Conservation (phyloP, 2,888 invertebrate genomes). For the Hypsopygia costalis region DNA sequence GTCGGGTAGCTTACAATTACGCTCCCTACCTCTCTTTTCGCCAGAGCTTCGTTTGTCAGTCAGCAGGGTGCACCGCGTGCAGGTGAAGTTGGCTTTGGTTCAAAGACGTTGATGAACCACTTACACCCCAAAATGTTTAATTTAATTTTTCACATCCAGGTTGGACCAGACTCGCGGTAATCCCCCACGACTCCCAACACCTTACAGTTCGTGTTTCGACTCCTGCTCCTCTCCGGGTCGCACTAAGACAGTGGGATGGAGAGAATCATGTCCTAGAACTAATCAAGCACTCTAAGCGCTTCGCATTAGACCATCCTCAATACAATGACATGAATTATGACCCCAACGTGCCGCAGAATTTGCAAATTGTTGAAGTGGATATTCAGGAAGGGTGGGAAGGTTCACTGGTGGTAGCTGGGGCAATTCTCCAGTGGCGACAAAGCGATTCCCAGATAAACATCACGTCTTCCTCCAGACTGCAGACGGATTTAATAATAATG, state of each 20-base stretch:
- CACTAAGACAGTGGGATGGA: conserved; percentile 54
- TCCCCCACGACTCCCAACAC: conserved; percentile 63
- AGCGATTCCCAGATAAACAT: conserved; percentile 58
- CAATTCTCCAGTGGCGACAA: conserved; percentile 54
- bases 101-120: no score
- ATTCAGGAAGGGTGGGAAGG: conserved; percentile 59
- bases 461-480: conserved; percentile 51
- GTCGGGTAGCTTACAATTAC: no score
- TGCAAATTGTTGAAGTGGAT: conserved; percentile 68
- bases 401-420: conserved; percentile 56
- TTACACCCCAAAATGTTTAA: no score
- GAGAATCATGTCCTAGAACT: conserved; percentile 61
- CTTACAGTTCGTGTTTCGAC: conserved; percentile 58
- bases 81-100: no score
- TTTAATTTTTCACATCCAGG: no score
- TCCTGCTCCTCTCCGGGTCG: conserved; percentile 53
- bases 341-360: conserved; percentile 62
- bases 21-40: no score
- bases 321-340: conserved; percentile 68
- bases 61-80: no score
- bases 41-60: no score
- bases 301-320: conserved; percentile 47
- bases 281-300: conserved; percentile 49
- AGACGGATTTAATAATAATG: conserved; percentile 68
- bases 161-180: conserved; percentile 61